These are phyloP conservation scores for Ochropacha duplaris DNA, from an alignment of 2,888 invertebrate species.

Conservation along the genomic window DNA sequence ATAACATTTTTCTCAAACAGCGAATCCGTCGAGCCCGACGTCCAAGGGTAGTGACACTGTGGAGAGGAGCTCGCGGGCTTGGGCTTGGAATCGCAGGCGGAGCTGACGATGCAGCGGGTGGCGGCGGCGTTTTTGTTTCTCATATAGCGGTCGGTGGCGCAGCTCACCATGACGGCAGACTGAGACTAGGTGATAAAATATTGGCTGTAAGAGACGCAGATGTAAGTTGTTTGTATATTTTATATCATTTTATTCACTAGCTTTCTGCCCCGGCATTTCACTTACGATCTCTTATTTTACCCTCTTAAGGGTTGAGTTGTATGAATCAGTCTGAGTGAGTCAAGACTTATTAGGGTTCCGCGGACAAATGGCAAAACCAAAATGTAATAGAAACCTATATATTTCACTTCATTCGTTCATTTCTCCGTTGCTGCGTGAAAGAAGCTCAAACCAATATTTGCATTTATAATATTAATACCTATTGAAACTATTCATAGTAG, in stretches of 20 bases:
- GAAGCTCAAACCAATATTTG: too few species aligned
- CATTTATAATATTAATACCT: too few species aligned
- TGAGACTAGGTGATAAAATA: conserved; percentile 78
- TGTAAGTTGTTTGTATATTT: conserved; percentile 49
- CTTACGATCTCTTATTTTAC: too few species aligned
- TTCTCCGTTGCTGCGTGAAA: too few species aligned
- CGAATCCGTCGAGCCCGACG: conserved; percentile 72
- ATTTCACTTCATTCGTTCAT: too few species aligned
- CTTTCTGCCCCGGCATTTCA: too few species aligned
- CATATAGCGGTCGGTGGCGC: conserved; percentile 78
- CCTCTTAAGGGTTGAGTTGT: too few species aligned
- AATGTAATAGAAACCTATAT: too few species aligned
- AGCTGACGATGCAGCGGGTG: conserved; percentile 74
- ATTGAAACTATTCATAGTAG: too few species aligned
- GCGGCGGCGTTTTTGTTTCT: conserved; percentile 77
- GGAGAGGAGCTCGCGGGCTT: conserved; percentile 72
- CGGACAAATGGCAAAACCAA: too few species aligned
- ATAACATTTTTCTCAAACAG: conserved; percentile 41
- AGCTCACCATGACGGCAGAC: conserved; percentile 74
- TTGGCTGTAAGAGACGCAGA: conserved; percentile 77
- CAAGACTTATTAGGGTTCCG: too few species aligned
- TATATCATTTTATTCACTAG: not conserved
- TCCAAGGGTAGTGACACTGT: conserved; percentile 71
- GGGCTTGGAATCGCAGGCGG: conserved; percentile 79
- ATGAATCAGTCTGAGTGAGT: too few species aligned